Evolutionary conservation across 1,140 invertebrate species (phyloP), one percentile per base, ranked within the genome.

Genomic region (Meloidogyne hapla): DNA sequence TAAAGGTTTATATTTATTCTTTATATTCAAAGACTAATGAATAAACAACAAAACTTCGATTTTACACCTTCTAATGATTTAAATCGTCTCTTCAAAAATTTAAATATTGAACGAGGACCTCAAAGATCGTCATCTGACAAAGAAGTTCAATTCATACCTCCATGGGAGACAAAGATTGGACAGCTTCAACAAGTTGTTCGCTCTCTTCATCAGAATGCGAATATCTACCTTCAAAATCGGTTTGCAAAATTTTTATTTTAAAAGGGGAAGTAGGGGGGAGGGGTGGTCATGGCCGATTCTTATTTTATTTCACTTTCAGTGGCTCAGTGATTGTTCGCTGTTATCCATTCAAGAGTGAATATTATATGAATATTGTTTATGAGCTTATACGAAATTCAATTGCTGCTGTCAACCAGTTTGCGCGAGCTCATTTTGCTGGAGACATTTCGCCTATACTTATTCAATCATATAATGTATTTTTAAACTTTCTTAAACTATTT

Each of bases 281-380:
- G 33, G 0, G 33, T 33, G n/a, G n/a, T n/a, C n/a, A n/a, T n/a
- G n/a, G n/a, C n/a, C n/a, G n/a, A n/a, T n/a, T n/a, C n/a, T n/a
- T n/a, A n/a, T n/a, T n/a, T n/a, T n/a, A n/a, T n/a, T n/a, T n/a
- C n/a, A n/a, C n/a, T n/a, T 73, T 73, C 4, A 73, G 71, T 28
- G 71, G 71, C 13, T 61, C 71, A 10, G 71, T 73, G 5, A 73
- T 73, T 63, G 71, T 73, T 23, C 71, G 71, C n/a, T 73, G 71
- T 33, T 73, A 63, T 63, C 71, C 71, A 64, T 42, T 73, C 13
- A 73, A 61, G 6, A 73, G 71, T 64, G 23, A 26, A 42, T 63
- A 61, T 25, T 73, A 73, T 64, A 73, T 73, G 71, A 61, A 64
- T 15, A 63, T 73, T 61, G 71, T 73, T 2, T 73, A 73, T 23